Evolutionary conservation across 2,888 invertebrate genomes (phyloP).

Genomic region (Eupithecia exiguata): DNA sequence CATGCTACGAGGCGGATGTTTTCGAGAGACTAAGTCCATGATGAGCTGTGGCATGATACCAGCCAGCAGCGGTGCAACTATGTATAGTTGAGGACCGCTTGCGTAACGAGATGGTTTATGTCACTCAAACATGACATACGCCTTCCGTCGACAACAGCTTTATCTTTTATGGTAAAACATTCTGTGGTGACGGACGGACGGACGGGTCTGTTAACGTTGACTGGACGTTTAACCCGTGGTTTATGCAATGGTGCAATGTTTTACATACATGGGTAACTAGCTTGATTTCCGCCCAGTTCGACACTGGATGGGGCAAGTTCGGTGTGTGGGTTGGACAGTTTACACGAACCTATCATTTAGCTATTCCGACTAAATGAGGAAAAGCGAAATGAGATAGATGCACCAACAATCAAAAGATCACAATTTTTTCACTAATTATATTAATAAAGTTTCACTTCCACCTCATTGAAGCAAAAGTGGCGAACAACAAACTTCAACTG

Average conservation of each 20-base stretch:
- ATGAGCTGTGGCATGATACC: neutral
- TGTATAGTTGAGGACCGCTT: slow-evolving; percentile 8
- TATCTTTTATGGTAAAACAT: slow-evolving; percentile 23
- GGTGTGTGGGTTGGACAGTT: neutral
- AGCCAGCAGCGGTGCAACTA: neutral
- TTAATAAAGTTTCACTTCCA: neutral
- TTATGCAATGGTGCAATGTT: slow-evolving; percentile 14
- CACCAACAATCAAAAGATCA: neutral
- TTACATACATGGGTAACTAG: neutral
- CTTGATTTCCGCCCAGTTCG: neutral
- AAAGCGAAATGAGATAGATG: neutral
- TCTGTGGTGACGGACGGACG: slow-evolving; percentile 25
- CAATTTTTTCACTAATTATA: neutral
- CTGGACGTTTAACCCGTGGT: slow-evolving; percentile 20
- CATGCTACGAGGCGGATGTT: slow-evolving; percentile 10
- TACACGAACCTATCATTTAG: neutral
- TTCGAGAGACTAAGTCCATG: slow-evolving; percentile 15
- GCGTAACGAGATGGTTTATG: slow-evolving; percentile 17
- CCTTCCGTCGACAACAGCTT: slow-evolving; percentile 23
- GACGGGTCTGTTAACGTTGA: slow-evolving; percentile 7
- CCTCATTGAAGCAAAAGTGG: slow-evolving; percentile 3
- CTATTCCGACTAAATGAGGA: neutral
- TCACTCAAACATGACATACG: slow-evolving; percentile 18
- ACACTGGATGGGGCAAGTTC: neutral
- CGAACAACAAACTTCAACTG: slow-evolving; percentile 6